Base-by-base conservation (phyloP, 2,113 vertebrate species). In the Charadrius vociferus region DNA sequence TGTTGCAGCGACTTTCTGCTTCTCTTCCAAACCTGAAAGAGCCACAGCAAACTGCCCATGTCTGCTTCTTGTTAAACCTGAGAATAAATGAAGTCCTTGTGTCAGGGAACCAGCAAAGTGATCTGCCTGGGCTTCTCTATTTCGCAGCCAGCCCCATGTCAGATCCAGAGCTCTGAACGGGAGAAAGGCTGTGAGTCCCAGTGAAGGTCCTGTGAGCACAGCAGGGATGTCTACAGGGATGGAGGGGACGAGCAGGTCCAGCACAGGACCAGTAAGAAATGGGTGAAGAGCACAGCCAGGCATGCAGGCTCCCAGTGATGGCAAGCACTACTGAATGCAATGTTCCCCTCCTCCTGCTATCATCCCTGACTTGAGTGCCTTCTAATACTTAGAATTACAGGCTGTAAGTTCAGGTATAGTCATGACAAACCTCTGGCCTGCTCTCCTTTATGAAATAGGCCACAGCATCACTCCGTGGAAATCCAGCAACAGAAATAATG, bases 181-280 rank as follows among this genome's bases (percentile, higher is more conserved):
- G 12, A 85, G 50, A 29, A 43, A 50, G 59, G 20, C 81, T 56
- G 53, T 8, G 47, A 72, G 52, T 11, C 15, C 6, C 13, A 21
- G 53, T 3, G 68, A 71, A 37, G 70, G 9, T 14, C 29, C 59
- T 79, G 58, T 0, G 1, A 59, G 26, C 59, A 14, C 2, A 24
- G 32, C 4, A 67, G 74, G 52, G 26, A 41, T 1, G 3, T 5
- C 49, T 0, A 2, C 39, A 61, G 72, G 70, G 70, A 43, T 0
- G 9, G 50, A 61, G 36, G 62, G n/a, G 15, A 56, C 2, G 32
- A 62, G 78, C 26, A 75, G 47, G 19, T n/a, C n/a, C 47, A 36
- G 72, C 41, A 61, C 20, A 27, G 39, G 29, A 24, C 24, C 19
- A 23, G 29, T 19, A 20, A 45, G 65, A 53, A 65, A 55, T 5